Evolutionary conservation across 2,888 invertebrate species (phyloP), one percentile per base, ranked within the genome.

Genomic region (Zygogramma bicolorata): DNA sequence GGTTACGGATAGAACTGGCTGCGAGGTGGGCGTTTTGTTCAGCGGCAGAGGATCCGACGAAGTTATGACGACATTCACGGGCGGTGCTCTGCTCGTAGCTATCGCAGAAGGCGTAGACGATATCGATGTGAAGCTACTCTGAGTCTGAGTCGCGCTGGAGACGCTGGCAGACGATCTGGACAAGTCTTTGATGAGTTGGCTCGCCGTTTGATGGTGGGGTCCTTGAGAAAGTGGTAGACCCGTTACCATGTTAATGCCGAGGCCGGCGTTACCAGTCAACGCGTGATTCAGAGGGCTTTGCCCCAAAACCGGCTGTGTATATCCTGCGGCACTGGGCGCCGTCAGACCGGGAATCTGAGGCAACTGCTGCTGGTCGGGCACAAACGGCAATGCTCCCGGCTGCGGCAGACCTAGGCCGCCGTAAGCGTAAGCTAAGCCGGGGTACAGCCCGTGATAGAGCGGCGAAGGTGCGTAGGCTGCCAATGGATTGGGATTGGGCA

Each of bases 51-150:
- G 94, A 86, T 95, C 95, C 0, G 95, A 94, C 10, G 92, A 91
- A 0, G 95, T 94, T 62, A 95, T 95, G 0, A 95, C 95, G 7
- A 95, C 95, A 87, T 95, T 95, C 0, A 92, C 91, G 0, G 94
- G 94, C 22, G 92, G 88, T 2, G 90, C 87, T 80, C 90, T 90
- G 18, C 5, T 46, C 5, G 15, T 18, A n/a, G 3, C 18, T 7
- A 27, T 15, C 25, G 58, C n/a, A 31, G 70, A 22, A 25, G 63
- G 10, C 2, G 70, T 8, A 40, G 58, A 20, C 20, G 67, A 29
- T 8, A 62, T 67, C 7, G 62, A 38, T 7, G 76, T 67, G 60
- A 75, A 77, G 18, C 70, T 63, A 7, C 27, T 65, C 71, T 78
- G 67, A 46, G 68, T 70, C 49, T 77, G 65, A 46, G 68, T 70